phyloP scores from a whole-genome alignment of 2,888 invertebrate species.

The Chrysolina haemoptera region DNA sequence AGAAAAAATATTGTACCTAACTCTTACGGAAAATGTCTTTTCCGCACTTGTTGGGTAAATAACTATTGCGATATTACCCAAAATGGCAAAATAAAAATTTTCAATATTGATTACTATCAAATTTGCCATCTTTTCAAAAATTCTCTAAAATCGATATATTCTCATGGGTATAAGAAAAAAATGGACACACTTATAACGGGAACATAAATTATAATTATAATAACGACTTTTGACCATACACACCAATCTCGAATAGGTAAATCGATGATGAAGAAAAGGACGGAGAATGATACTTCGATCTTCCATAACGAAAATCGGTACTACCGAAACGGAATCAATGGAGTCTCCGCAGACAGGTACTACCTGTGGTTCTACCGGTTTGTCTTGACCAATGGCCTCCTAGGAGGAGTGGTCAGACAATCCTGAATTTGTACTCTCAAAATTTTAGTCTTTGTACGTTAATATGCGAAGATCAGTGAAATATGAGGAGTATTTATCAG shows the following conservation, averaged over 20 bases:
- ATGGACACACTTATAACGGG: background rate
- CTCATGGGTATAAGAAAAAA: background rate
- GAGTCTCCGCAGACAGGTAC: slow-evolving; percentile 45
- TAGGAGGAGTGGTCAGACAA: slow-evolving; percentile 58
- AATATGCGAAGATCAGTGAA: slow-evolving; percentile 67
- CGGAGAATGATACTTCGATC: slow-evolving; percentile 5
- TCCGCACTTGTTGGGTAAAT: no score
- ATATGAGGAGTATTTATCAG: slow-evolving; percentile 68
- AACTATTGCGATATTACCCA: no score
- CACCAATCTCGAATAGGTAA: background rate
- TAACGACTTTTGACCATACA: background rate
- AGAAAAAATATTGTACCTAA: no score
- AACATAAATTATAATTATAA: background rate
- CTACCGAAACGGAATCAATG: slow-evolving; percentile 42
- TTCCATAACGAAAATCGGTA: slow-evolving; percentile 30
- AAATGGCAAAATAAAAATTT: no score
- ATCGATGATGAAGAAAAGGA: background rate
- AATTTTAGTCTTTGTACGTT: slow-evolving; percentile 65
- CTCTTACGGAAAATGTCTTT: no score
- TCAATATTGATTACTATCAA: no score
- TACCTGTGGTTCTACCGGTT: slow-evolving; percentile 49
- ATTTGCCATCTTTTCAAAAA: no score
- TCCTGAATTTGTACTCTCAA: slow-evolving; percentile 63
- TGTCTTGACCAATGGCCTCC: slow-evolving; percentile 57
- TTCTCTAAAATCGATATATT: no score